These are phyloP conservation scores for Tonatia bakeri DNA, from an alignment of 2,113 vertebrate species.

Conservation along the genomic window DNA sequence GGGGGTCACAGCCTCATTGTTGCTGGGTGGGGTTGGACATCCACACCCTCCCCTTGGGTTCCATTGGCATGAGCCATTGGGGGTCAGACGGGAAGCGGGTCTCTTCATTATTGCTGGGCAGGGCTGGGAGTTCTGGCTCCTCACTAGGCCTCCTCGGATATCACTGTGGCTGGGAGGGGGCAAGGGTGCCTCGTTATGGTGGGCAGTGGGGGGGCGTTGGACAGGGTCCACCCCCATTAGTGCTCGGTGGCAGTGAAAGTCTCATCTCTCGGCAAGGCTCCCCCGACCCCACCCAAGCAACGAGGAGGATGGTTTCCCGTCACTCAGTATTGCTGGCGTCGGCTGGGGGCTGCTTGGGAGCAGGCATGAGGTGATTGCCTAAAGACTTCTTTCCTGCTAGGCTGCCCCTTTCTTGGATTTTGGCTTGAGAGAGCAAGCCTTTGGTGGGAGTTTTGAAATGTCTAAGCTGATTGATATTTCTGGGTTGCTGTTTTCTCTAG, in stretches of 20 bases:
- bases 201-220: too few species aligned
- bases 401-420: neutral
- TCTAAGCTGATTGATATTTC: neutral
- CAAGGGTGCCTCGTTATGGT: neutral
- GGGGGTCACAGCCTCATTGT: neutral
- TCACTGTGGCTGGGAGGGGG: neutral
- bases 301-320: neutral
- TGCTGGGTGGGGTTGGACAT: neutral
- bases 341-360: neutral
- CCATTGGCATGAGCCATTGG: neutral
- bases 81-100: neutral
- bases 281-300: neutral
- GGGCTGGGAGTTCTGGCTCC: neutral
- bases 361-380: neutral
- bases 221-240: neutral
- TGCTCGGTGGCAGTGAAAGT: fast-evolving
- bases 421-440: neutral
- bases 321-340: neutral
- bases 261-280: neutral
- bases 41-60: neutral
- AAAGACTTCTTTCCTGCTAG: neutral
- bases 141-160: neutral
- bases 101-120: neutral
- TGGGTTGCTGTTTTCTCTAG: neutral
- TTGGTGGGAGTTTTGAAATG: neutral